phyloP scores from a whole-genome alignment of 2,113 vertebrate species.

The Lepidothrix coronata region DNA sequence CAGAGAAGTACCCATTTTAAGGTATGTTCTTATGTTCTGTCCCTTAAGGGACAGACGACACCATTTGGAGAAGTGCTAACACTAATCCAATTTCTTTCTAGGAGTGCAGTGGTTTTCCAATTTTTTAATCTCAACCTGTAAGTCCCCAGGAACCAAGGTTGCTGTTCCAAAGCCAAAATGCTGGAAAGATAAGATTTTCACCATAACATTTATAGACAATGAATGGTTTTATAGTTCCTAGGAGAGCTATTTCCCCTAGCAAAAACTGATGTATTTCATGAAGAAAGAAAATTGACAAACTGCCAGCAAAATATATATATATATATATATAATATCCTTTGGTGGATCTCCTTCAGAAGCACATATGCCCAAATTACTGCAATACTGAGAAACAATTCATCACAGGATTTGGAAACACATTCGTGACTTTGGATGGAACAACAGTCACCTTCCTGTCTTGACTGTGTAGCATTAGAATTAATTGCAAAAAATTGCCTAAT shows the following conservation, averaged over 20 bases:
- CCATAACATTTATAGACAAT: not conserved
- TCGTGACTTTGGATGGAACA: not conserved
- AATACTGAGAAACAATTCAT: not conserved
- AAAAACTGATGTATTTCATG: not conserved
- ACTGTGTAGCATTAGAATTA: not conserved
- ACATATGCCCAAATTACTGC: not conserved
- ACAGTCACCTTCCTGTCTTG: not conserved
- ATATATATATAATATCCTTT: not conserved
- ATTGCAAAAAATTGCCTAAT: not conserved
- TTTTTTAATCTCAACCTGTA: not conserved
- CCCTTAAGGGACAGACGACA: not conserved
- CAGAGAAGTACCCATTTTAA: not conserved
- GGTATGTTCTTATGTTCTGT: too few species aligned
- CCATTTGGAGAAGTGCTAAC: not conserved
- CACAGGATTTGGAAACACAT: not conserved
- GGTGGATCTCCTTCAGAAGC: not conserved
- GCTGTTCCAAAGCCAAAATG: not conserved
- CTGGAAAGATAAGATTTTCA: not conserved
- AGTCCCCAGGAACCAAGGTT: not conserved
- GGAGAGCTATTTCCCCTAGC: not conserved
- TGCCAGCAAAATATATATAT: not conserved
- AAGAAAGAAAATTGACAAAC: not conserved
- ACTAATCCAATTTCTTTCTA: not conserved
- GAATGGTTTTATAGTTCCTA: not conserved
- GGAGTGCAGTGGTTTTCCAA: accelerated